These are phyloP conservation scores for Agrotis clavis DNA, from an alignment of 2,888 invertebrate species.

Conservation along the genomic window DNA sequence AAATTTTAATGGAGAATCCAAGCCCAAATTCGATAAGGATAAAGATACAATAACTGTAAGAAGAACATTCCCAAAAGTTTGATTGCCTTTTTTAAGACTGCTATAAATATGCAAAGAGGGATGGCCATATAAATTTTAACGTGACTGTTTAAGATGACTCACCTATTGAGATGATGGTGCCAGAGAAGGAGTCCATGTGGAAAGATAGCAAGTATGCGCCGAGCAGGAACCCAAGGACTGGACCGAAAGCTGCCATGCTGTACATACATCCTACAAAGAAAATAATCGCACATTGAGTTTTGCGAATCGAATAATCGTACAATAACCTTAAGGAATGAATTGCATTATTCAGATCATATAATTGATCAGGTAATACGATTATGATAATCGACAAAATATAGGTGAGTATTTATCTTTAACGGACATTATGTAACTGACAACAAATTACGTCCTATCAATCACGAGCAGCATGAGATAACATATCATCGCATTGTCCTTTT, in stretches of 20 bases:
- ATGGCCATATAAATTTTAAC: background rate
- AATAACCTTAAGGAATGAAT: background rate
- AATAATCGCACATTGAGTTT: constrained; percentile 8
- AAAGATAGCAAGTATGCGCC: constrained; percentile 97
- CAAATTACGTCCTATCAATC: constrained; percentile 34
- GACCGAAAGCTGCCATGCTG: constrained; percentile 98
- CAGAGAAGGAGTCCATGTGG: constrained; percentile 97
- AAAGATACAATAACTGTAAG: background rate
- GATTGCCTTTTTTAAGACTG: background rate
- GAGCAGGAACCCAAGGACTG: constrained; percentile 97
- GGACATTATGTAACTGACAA: constrained; percentile 21
- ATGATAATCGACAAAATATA: constrained; percentile 11
- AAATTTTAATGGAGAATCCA: background rate
- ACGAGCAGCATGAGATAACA: constrained; percentile 33
- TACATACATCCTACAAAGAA: constrained; percentile 96
- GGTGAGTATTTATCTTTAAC: constrained; percentile 12
- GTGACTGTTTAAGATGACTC: constrained; percentile 68
- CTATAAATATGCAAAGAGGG: background rate
- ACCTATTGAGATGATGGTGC: constrained; percentile 94
- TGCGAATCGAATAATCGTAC: background rate
- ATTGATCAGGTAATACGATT: constrained; percentile 1
- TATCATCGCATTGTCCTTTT: constrained; percentile 45
- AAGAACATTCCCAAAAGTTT: background rate
- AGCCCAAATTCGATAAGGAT: background rate
- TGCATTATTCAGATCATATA: background rate